A percentile compares a stretch with the other conserved stretches of the same genome.
Evolutionary conservation across 1,140 invertebrate species (phyloP).

Genomic region (Nylanderia fulva): DNA sequence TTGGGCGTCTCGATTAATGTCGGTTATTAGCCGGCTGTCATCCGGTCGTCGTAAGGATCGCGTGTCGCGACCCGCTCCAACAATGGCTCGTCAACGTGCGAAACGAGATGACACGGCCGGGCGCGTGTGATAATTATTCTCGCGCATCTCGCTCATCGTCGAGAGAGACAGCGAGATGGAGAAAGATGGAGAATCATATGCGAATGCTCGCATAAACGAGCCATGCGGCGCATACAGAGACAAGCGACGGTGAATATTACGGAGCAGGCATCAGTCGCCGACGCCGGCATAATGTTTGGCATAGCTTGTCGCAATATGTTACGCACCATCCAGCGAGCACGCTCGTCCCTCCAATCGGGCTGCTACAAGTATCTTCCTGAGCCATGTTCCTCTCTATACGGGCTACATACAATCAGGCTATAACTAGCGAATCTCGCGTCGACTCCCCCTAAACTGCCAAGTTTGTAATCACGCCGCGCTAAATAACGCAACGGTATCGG

Average conservation of each 20-base stretch:
- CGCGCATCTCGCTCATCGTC: constrained; percentile 44
- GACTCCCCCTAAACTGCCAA: constrained; percentile 57
- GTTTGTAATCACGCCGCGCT: constrained; percentile 69
- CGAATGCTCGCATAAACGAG: constrained; percentile 52
- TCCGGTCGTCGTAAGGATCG: constrained; percentile 69
- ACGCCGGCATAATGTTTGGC: constrained; percentile 80
- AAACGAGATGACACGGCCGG: constrained; percentile 81
- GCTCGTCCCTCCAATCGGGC: constrained; percentile 79
- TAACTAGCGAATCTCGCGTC: constrained; percentile 64
- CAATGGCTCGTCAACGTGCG: constrained; percentile 79
- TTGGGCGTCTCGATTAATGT: constrained; percentile 67
- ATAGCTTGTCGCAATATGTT: constrained; percentile 82
- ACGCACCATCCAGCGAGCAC: constrained; percentile 69
- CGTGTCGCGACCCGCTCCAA: constrained; percentile 63
- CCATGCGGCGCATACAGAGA: constrained; percentile 28
- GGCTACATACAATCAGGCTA: constrained; percentile 65
- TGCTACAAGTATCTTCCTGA: constrained; percentile 72
- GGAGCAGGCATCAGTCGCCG: constrained; percentile 78
- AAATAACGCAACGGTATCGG: constrained; percentile 66
- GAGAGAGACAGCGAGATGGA: neutral
- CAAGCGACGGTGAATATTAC: constrained; percentile 57
- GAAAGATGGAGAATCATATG: constrained; percentile 3
- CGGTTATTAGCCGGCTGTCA: constrained; percentile 74
- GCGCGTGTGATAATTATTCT: constrained; percentile 80
- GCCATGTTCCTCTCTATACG: constrained; percentile 46